Evolutionary conservation across 2,888 invertebrate species (phyloP).

Genomic region (Nineta flava): DNA sequence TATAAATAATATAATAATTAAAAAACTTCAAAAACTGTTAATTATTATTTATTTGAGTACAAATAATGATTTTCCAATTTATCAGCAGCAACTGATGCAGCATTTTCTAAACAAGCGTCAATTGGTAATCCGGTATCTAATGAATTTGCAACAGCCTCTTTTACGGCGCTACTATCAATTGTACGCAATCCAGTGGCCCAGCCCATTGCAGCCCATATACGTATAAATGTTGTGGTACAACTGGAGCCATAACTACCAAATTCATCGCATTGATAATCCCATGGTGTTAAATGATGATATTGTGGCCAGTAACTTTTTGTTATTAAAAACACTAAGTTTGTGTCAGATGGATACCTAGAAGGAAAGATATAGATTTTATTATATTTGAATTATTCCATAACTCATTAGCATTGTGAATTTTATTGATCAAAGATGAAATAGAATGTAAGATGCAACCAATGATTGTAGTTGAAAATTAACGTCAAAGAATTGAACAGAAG

Average conservation of each 20-base stretch:
- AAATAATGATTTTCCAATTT: neutral
- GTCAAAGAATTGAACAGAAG: neutral
- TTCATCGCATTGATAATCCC: conserved; percentile 71
- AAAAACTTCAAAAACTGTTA: neutral
- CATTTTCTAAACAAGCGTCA: conserved; percentile 37
- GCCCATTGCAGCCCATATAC: conserved; percentile 53
- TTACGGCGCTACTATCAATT: conserved; percentile 42
- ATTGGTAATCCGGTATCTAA: conserved; percentile 38
- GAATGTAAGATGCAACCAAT: no score
- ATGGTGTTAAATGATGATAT: conserved; percentile 63
- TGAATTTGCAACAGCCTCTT: conserved; percentile 42
- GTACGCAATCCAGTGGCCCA: conserved; percentile 47
- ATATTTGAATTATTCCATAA: neutral
- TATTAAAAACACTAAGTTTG: conserved; percentile 58
- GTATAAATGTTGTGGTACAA: conserved; percentile 47
- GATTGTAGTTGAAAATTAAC: no score
- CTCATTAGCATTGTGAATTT: neutral
- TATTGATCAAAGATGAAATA: no score
- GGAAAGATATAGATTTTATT: neutral
- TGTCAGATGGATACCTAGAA: conserved; percentile 48
- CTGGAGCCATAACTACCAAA: conserved; percentile 59
- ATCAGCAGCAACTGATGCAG: conserved; percentile 16
- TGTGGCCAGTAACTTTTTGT: conserved; percentile 64
- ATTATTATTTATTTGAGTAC: neutral
- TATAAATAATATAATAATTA: neutral